Evolutionary conservation across 2,113 vertebrate genomes (phyloP), one percentile per base, ranked within the genome.

Genomic region (Brachyhypopomus occidentalis): DNA sequence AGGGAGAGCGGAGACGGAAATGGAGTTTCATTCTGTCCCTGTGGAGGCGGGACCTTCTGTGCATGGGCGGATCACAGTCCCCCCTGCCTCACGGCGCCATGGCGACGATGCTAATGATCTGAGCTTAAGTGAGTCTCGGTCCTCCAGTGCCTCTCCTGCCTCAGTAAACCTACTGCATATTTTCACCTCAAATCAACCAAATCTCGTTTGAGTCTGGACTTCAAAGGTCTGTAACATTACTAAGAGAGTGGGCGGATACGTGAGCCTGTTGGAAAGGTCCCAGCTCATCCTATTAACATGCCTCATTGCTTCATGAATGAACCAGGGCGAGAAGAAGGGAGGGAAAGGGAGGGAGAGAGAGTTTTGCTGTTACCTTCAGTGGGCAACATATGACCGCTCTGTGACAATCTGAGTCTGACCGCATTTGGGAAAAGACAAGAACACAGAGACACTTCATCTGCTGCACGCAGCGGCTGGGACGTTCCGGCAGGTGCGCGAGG

Each of bases 261-360:
- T 73, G 59, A 58, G 69, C 58, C 64, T 59, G 23, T 64, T 70
- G 17, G 67, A 83, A 86, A 85, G 83, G 77, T 87, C 83, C 87
- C 83, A 77, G 84, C 84, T 89, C 88, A 85, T 91, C 88, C 88
- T 85, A 89, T 90, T 92, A 89, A 90, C 90, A 89, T 85, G 90
- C 89, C 84, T 91, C 90, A 90, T 92, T 91, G 90, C 88, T 86
- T 88, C 85, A 81, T 81, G 88, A 84, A 88, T 78, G 17, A 66
- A 86, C 85, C 87, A 84, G 83, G 82, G 87, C 79, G 23, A 22
- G 86, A 82, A 88, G 82, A 83, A 86, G 85, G 5, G 36, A 1
- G 20, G 20, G 34, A 27, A 20, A 11, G 20, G 38, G 66, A 34
- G 19, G 8, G 30, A 25, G 60, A 25, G 19, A 25, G 9, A 12